phyloP scores from a whole-genome alignment of 2,113 vertebrate genomes.

The Erpornis zantholeuca region DNA sequence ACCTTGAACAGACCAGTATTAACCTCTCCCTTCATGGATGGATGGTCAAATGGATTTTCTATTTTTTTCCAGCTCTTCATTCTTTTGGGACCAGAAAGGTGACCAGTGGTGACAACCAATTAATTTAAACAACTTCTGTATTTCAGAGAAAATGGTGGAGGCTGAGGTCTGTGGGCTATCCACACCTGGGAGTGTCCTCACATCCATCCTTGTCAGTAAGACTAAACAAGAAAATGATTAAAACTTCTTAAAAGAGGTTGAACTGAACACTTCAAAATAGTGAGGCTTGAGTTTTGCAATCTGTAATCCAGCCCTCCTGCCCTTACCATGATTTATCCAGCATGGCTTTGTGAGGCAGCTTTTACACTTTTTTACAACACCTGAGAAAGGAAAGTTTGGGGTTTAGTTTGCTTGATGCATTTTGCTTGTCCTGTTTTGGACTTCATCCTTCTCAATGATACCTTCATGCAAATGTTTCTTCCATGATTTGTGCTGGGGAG shows the following conservation, averaged over 20 bases:
- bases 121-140: background rate
- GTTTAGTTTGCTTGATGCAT: background rate
- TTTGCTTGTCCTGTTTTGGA: background rate
- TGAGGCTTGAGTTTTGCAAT: background rate
- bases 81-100: background rate
- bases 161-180: background rate
- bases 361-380: background rate
- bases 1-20: background rate
- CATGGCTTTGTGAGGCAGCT: background rate
- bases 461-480: background rate
- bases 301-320: background rate
- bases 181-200: background rate
- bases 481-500: background rate
- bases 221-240: background rate
- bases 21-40: background rate
- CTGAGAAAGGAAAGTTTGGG: background rate
- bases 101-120: background rate
- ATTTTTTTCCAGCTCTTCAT: background rate
- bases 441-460: background rate
- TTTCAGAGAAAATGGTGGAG: background rate
- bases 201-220: background rate
- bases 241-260: background rate
- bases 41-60: conserved; percentile 11
- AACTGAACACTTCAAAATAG: background rate
- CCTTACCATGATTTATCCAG: background rate